Base-by-base conservation (phyloP, 2,797 vertebrate genomes). In the Stomatorhinus walkeri region DNA sequence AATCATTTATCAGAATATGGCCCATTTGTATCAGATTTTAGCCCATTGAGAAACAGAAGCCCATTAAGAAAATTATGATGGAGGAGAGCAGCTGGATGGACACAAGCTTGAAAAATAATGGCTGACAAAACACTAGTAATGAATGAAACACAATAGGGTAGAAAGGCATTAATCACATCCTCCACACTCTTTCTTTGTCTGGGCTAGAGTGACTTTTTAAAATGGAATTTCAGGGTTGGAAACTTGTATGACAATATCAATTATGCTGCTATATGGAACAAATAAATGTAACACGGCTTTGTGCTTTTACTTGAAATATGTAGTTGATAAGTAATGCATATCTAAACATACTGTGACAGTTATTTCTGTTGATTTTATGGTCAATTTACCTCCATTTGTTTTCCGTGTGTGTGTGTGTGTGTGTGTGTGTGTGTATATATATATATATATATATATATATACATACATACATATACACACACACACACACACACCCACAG, bases 41-140 rank as follows among this genome's bases (percentile, higher is more conserved):
- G 93, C 93, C 93, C 92, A 94, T 92, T 92, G 91, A 90, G 90
- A 91, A 93, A 91, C 93, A 94, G 91, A 92, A 91, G 90, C 91
- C 93, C 93, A 94, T 94, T 94, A 94, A 91, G 90, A 93, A 92
- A 93, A 94, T 94, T 92, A 94, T 93, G 94, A 94, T 92, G 91
- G 92, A 94, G 90, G 90, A 91, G 87, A 91, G 89, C 89, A 90
- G 92, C 93, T 91, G 68, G 92, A 92, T 89, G 89, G 92, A 93
- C 93, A 91, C 48, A 88, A 59, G 88, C 88, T 92, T 89, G 90
- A 92, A 91, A 91, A 89, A 92, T 89, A 91, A 92, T 87, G 89
- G 72, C 90, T 89, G 89, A 89, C 90, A 90, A 93, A 94, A 94
- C 92, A 92, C 91, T 19, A 36, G 28, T 79, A 51, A 54, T 87